Percentiles rank a stretch among this genome's conserved stretches.
phyloP scores from a whole-genome alignment of 92 coral and sea anemone genomes.

The Bergia sp. region DNA sequence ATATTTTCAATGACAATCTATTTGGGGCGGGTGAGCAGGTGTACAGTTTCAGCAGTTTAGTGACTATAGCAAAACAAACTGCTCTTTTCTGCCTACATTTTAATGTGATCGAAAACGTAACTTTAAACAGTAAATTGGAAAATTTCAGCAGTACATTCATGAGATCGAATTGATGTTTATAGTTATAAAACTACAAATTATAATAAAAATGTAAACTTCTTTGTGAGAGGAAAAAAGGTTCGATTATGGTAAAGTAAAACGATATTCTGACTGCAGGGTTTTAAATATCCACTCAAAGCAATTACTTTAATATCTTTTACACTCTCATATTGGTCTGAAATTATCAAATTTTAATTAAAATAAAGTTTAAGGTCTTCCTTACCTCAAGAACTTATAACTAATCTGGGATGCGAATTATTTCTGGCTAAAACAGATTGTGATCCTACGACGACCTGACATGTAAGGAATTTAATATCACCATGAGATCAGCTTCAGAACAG shows the following conservation, averaged over 20 bases:
- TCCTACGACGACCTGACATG: too few relatives aligned
- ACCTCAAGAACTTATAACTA: background rate
- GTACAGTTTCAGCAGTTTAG: background rate
- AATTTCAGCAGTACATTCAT: background rate
- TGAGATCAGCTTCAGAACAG: background rate
- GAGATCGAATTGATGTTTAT: background rate
- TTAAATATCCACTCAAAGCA: too few relatives aligned
- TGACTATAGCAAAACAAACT: background rate
- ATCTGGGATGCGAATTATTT: background rate
- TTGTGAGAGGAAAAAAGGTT: background rate
- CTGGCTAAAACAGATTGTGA: background rate
- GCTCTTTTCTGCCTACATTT: background rate
- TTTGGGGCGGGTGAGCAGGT: background rate
- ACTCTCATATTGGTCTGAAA: background rate
- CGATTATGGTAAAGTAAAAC: background rate
- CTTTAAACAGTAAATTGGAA: too few relatives aligned
- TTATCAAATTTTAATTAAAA: background rate
- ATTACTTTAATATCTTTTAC: background rate
- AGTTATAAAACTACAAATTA: background rate
- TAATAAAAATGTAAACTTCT: too few relatives aligned
- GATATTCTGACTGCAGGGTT: background rate
- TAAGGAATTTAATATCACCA: too few relatives aligned
- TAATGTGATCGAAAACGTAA: background rate
- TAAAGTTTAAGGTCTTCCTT: background rate
- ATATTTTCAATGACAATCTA: background rate